These are phyloP conservation scores for Rousettus madagascariensis DNA, from an alignment of 2,797 vertebrate genomes.

Conservation along the genomic window DNA sequence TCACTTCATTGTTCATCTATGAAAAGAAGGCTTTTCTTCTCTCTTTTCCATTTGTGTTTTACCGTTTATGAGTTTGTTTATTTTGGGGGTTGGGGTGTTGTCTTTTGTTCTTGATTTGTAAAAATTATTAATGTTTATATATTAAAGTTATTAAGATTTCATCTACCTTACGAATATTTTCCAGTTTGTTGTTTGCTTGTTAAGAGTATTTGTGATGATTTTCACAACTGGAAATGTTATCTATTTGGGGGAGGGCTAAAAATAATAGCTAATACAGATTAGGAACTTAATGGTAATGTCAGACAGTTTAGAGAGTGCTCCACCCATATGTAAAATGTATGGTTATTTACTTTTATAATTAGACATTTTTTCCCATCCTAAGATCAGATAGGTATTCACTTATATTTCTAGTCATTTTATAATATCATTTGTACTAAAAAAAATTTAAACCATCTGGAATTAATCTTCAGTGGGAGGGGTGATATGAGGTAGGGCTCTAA, in stretches of 20 bases:
- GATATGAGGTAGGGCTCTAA: background rate
- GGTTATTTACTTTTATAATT: background rate
- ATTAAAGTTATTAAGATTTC: background rate
- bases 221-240: background rate
- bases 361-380: background rate
- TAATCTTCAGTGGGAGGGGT: background rate
- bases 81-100: background rate
- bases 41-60: conserved; percentile 1
- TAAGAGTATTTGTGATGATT: background rate
- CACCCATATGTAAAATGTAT: background rate
- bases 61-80: background rate
- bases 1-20: background rate
- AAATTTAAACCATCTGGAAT: conserved; percentile 50
- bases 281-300: background rate
- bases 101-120: background rate
- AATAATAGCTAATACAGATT: background rate
- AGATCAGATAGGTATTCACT: background rate
- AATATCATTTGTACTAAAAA: background rate
- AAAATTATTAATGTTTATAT: background rate
- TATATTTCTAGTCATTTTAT: background rate
- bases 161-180: background rate
- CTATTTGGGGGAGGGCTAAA: background rate
- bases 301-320: background rate
- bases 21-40: conserved; percentile 1
- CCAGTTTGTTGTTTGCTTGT: background rate